Evolutionary conservation across 2,113 vertebrate species (phyloP).

Genomic region (Microcebus ravelobensis): DNA sequence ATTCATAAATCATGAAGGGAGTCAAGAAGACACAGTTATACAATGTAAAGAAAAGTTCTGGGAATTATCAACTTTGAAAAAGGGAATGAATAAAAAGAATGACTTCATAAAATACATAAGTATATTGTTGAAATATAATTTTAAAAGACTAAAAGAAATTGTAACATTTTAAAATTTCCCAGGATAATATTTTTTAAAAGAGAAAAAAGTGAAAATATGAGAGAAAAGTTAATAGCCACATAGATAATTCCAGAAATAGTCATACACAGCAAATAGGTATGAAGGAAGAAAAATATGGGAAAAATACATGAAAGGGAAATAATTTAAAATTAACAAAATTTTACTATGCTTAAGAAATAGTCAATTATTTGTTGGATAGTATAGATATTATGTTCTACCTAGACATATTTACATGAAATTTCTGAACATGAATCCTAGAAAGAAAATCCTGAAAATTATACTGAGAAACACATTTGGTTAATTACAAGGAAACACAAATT

Average conservation of each 20-base stretch:
- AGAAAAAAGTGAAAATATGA: background rate
- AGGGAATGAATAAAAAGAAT: background rate
- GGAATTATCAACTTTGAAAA: background rate
- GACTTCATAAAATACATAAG: background rate
- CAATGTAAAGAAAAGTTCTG: background rate
- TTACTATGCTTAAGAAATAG: background rate
- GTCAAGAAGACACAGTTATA: background rate
- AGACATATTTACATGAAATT: background rate
- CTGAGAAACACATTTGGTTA: background rate
- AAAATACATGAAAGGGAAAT: background rate
- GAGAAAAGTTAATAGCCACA: background rate
- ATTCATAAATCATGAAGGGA: background rate
- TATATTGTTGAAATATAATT: background rate
- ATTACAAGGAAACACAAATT: background rate
- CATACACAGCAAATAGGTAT: background rate
- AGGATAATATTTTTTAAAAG: background rate
- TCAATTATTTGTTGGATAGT: background rate
- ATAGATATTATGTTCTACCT: background rate
- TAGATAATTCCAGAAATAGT: background rate
- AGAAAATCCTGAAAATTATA: background rate
- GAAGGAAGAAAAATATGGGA: background rate
- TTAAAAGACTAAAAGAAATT: background rate
- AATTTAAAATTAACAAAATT: background rate
- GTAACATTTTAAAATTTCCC: background rate
- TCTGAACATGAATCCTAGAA: background rate